Evolutionary conservation across 1,140 invertebrate genomes (phyloP).

Genomic region (Plectrocnemia conspersa): DNA sequence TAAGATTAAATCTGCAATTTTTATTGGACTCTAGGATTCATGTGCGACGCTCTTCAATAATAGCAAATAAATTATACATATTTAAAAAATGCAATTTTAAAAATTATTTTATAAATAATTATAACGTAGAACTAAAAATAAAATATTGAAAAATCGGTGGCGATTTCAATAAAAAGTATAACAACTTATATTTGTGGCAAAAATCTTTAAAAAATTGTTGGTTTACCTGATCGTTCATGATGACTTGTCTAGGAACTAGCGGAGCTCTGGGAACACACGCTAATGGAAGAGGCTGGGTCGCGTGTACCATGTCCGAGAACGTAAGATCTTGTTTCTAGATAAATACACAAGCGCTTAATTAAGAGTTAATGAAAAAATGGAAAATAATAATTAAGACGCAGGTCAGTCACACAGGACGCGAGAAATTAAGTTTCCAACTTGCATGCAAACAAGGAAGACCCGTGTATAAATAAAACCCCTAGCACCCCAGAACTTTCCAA

Average conservation of each 20-base stretch:
- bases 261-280: slow-evolving; percentile 22
- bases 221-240: slow-evolving; percentile 25
- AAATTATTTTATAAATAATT: too few relatives aligned
- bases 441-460: slow-evolving; percentile 22
- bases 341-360: not conserved
- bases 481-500: slow-evolving; percentile 20
- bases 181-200: too few relatives aligned
- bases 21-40: too few relatives aligned
- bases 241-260: slow-evolving; percentile 20
- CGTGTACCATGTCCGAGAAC: slow-evolving; percentile 18
- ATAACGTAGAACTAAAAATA: too few relatives aligned
- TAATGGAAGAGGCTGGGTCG: slow-evolving; percentile 4
- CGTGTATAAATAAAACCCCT: slow-evolving; percentile 19
- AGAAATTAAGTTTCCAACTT: too few relatives aligned
- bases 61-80: too few relatives aligned
- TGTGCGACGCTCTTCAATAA: too few relatives aligned
- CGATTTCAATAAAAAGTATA: too few relatives aligned
- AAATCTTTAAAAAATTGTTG: not conserved
- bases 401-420: too few relatives aligned
- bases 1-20: too few relatives aligned
- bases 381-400: not conserved
- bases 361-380: not conserved
- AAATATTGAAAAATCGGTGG: too few relatives aligned
- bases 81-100: too few relatives aligned
- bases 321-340: slow-evolving; percentile 22